Base-by-base conservation (phyloP, 2,888 invertebrate species). In the Sarcophaga rosellei region DNA sequence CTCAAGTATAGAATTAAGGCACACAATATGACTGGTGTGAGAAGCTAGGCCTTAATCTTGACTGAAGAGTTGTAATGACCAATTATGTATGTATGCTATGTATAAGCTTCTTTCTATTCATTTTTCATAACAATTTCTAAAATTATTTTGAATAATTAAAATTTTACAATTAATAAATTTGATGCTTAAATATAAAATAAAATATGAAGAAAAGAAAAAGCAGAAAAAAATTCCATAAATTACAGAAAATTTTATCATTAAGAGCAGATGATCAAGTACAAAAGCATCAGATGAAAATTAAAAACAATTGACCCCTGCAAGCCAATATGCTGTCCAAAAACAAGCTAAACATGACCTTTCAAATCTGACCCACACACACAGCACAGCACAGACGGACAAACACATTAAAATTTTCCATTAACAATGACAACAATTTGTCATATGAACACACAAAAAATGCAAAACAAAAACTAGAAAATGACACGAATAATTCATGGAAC, bases 331-430 rank as follows among this genome's bases (percentile, higher is more conserved):
- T 44, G 20, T 35, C 15, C 45, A 66, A 25, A 70, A 81, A 86
- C 85, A 86, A 80, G 79, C 72, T 72, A 82, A 62, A 73, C 76
- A 86, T 86, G 82, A 86, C 78, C 85, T 57, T 76, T 53, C 20
- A 81, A 76, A 79, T 57, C 75, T 85, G 85, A 85, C 86, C 86
- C 86, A 84, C 72, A 78, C 73, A 45, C 53, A 72, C 75, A 45
- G 21, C 17, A 59, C 59, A 23, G n/a, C 23, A 35, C 21, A 57
- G 15, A 0, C 15, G 15, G 12, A 47, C 47, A 47, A 47, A 15
- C 53, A 53, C 53, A 17, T 53, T 15, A 5, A 69, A 75, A 70
- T 65, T 59, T 57, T 72, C 44, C 65, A 61, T n/a, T n/a, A 65
- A 66, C 35, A 66, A 35, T 20, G 12, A 66, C 59, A 84, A 79